Percentiles rank a stretch among this genome's conserved stretches.
Evolutionary conservation across 2,888 invertebrate species (phyloP).

Genomic region (Chymomyza fuscimana): DNA sequence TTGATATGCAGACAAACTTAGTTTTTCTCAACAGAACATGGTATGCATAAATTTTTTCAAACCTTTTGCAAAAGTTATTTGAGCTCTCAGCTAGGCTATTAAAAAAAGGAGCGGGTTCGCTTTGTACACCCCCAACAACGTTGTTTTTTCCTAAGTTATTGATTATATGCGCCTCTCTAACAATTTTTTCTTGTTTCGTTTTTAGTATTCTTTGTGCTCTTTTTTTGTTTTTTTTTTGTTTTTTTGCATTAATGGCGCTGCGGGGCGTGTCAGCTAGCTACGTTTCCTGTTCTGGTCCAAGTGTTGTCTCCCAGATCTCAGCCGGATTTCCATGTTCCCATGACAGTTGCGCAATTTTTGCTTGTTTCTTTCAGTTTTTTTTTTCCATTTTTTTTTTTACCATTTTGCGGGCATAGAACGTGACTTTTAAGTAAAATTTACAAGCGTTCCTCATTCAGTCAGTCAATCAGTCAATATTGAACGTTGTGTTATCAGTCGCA

Average conservation of each 20-base stretch:
- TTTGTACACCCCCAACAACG: background rate
- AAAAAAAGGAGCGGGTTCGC: background rate
- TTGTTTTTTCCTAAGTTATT: conserved; percentile 31
- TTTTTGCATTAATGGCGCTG: conserved; percentile 27
- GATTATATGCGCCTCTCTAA: conserved; percentile 38
- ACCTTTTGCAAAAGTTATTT: background rate
- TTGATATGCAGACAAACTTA: too few species aligned
- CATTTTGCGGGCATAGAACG: conserved; percentile 35
- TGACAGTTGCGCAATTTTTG: conserved; percentile 51
- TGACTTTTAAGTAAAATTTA: conserved; percentile 63
- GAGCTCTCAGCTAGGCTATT: background rate
- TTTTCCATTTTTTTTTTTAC: conserved; percentile 18
- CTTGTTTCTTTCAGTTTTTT: conserved; percentile 16
- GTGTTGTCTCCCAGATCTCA: conserved; percentile 14
- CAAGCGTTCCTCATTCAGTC: conserved; percentile 34
- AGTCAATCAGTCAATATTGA: conserved; percentile 55
- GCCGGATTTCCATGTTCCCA: conserved; percentile 21
- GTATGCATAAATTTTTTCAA: background rate
- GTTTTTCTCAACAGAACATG: background rate
- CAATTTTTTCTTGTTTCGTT: background rate
- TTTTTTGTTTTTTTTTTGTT: too few species aligned
- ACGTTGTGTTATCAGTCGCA: background rate
- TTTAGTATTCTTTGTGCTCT: background rate
- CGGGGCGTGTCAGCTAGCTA: conserved; percentile 6
- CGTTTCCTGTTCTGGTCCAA: conserved; percentile 15